Percentiles rank a stretch among this genome's conserved stretches.
phyloP scores from a whole-genome alignment of 2,797 vertebrate species.

The Denticeps clupeoides region DNA sequence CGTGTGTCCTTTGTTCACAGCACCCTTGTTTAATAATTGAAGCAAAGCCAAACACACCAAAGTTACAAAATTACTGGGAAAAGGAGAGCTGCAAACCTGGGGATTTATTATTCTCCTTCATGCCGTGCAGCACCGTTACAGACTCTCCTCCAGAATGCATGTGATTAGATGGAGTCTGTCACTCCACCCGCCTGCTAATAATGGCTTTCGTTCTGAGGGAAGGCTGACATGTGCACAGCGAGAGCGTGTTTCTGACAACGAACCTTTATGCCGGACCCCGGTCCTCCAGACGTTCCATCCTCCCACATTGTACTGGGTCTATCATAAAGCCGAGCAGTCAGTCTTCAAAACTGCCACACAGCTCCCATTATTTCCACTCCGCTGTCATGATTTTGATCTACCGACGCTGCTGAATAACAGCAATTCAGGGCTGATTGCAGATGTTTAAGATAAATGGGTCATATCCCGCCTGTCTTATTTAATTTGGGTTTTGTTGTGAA shows the following conservation, averaged over 20 bases:
- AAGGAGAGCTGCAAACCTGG: neutral
- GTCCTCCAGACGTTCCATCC: neutral
- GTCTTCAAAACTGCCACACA: too few species aligned
- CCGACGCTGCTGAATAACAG: slow-evolving; percentile 7
- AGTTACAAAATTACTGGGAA: too few species aligned
- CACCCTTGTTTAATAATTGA: too few species aligned
- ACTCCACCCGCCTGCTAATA: slow-evolving; percentile 10
- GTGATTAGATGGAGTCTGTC: slow-evolving; percentile 1
- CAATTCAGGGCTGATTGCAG: slow-evolving; percentile 15
- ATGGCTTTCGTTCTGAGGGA: slow-evolving; percentile 4
- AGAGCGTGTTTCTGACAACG: too few species aligned
- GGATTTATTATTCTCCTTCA: neutral
- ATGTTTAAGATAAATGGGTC: slow-evolving; percentile 16
- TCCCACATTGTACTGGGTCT: neutral
- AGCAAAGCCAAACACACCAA: too few species aligned
- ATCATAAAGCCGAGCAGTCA: neutral
- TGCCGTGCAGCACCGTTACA: too few species aligned
- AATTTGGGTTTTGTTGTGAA: slow-evolving; percentile 2
- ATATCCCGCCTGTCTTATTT: slow-evolving; percentile 6
- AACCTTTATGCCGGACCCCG: neutral
- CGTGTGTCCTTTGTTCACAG: too few species aligned
- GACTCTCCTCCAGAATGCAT: too few species aligned
- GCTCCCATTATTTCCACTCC: neutral
- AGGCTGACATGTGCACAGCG: slow-evolving; percentile 6
- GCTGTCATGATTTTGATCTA: neutral